Conservation (phyloP, 2,797 vertebrate species). For the Anolis apletophallus region DNA sequence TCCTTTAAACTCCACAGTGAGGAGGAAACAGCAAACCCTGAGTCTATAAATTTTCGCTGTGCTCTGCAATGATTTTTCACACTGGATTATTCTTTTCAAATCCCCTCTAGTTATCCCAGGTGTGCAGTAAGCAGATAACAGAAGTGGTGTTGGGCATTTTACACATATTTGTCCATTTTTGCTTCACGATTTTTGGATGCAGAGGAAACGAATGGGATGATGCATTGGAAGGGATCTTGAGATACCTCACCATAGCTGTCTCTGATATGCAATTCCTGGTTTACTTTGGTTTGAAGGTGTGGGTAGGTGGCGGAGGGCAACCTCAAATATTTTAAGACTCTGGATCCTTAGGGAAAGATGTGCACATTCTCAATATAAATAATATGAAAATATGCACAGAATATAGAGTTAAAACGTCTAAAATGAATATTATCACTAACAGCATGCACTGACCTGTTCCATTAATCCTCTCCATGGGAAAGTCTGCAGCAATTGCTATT, state of each 20-base stretch:
- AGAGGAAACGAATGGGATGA: neutral
- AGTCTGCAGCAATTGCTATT: neutral
- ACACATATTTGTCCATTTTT: neutral
- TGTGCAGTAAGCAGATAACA: slow-evolving; percentile 1
- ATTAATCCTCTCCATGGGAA: neutral
- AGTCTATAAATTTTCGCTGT: neutral
- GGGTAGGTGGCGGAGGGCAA: neutral
- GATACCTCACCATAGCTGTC: neutral
- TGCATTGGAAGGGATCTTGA: neutral
- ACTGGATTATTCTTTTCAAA: slow-evolving; percentile 13
- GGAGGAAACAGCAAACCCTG: neutral
- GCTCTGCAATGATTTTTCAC: slow-evolving; percentile 1
- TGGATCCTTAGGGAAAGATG: neutral
- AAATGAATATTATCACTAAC: neutral
- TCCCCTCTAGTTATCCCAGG: neutral
- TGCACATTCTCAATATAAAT: neutral
- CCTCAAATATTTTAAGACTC: neutral
- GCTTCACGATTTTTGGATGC: neutral
- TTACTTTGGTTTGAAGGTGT: neutral
- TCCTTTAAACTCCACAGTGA: slow-evolving; percentile 5
- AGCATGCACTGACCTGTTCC: neutral
- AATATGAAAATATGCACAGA: neutral
- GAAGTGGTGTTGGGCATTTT: slow-evolving; percentile 6
- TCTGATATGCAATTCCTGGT: neutral
- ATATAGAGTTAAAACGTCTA: neutral